Conservation (phyloP, 2,888 invertebrate genomes). For the Macaria liturata region DNA sequence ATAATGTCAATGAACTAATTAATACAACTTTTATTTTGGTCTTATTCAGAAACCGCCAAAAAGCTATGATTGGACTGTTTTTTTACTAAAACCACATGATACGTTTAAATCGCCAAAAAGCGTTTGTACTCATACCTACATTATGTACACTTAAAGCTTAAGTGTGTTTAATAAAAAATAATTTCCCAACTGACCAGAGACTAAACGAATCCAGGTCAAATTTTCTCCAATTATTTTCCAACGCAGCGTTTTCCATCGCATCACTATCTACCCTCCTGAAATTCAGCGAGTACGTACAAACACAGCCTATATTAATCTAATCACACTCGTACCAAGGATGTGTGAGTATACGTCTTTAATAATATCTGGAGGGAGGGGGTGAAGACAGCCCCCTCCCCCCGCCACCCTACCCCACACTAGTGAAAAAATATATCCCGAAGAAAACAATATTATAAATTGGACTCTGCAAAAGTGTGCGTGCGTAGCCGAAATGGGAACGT, state of each 20-base stretch:
- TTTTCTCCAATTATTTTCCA: slow-evolving; percentile 25
- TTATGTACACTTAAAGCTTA: too few species aligned
- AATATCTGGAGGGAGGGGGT: slow-evolving; percentile 67
- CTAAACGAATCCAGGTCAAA: too few species aligned
- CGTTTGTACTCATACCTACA: too few species aligned
- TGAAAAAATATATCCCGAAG: slow-evolving; percentile 82
- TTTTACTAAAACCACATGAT: too few species aligned
- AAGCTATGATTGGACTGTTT: too few species aligned
- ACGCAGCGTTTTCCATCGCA: slow-evolving; percentile 39
- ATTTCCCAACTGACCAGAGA: too few species aligned
- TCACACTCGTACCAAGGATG: slow-evolving; percentile 78
- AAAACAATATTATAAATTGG: slow-evolving; percentile 84
- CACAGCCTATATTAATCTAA: slow-evolving; percentile 77
- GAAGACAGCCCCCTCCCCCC: slow-evolving; percentile 33
- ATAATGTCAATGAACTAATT: too few species aligned
- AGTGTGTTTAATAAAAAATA: too few species aligned
- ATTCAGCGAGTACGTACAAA: slow-evolving; percentile 35
- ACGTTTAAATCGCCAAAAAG: too few species aligned
- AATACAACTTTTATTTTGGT: too few species aligned
- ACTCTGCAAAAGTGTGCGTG: slow-evolving; percentile 57
- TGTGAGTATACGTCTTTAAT: slow-evolving; percentile 83
- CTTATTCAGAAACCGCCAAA: too few species aligned
- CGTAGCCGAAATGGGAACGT: slow-evolving; percentile 54
- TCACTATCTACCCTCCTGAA: slow-evolving; percentile 40
- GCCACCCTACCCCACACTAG: slow-evolving; percentile 64